Base-by-base conservation (phyloP, 2,888 invertebrate genomes). In the Trichopria drosophilae region DNA sequence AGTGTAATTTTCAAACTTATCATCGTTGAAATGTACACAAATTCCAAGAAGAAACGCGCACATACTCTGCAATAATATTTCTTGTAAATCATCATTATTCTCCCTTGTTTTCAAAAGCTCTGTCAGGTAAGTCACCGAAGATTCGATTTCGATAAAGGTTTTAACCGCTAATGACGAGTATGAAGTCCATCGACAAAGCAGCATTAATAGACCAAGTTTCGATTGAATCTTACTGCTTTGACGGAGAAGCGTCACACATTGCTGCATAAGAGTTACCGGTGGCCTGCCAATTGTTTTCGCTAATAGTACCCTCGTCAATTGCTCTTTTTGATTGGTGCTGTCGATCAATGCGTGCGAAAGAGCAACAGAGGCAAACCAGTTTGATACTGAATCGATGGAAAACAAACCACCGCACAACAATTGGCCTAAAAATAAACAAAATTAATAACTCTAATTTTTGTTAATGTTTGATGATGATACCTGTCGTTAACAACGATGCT, bases 281-380 rank as follows among this genome's bases (percentile, higher is more conserved):
- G 90, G 84, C 53, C 88, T 86, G 0, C 90, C 90, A 2, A 86
- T 82, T 58, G 87, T 87, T 0, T 90, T 89, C 0, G 96, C 93
- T 49, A 99, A 78, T 55, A 97, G 81, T 4, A 99, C 98, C 48
- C 94, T 80, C 20, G 99, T 75, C 36, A 99, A 75, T 71, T 95
- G 92, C 69, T 97, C 95, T 72, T 95, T 94, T 67, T 90, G 88
- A 1, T 80, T 81, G 0, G 84, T 81, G 72, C 93, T 94, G 54
- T 94, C 93, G 5, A 92, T 84, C 15, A 99, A 79, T 0, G 90
- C 87, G 70, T 99, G 94, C 71, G 92, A 87, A 18, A 99, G 77
- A 0, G 94, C 92, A 0, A 95, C 89, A 0, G 94, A 84, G 0
- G 95, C 90, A 77, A 96, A 93, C 99, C 99, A 99, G 75, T 92